Conservation (phyloP, 2,888 invertebrate genomes). For the Phania funesta region DNA sequence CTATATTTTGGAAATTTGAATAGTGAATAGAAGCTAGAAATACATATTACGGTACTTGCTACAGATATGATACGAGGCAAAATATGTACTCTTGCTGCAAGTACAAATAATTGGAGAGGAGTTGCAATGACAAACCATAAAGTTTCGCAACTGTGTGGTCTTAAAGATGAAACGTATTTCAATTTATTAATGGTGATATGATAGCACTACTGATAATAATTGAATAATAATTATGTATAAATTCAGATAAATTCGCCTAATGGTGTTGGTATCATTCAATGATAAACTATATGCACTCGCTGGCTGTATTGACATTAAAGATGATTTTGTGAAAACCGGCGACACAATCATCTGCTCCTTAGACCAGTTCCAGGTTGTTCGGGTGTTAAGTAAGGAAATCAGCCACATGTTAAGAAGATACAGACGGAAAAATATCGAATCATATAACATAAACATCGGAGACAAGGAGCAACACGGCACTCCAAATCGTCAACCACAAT, state of each 20-base stretch:
- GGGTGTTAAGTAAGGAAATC: too few relatives aligned
- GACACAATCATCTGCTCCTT: too few relatives aligned
- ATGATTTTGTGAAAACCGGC: too few relatives aligned
- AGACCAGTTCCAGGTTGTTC: too few relatives aligned
- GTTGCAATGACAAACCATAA: not conserved
- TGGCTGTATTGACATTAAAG: too few relatives aligned
- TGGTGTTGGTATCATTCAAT: not conserved
- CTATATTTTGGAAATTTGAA: slow-evolving; percentile 48
- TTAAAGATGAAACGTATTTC: slow-evolving; percentile 17
- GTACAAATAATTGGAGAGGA: slow-evolving; percentile 58
- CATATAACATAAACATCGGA: too few relatives aligned
- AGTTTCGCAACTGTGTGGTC: slow-evolving; percentile 54
- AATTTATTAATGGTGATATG: slow-evolving; percentile 52
- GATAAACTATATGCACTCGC: too few relatives aligned
- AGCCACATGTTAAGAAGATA: too few relatives aligned
- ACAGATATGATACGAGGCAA: slow-evolving; percentile 62
- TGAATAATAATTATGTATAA: slow-evolving; percentile 20
- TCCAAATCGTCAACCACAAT: too few relatives aligned
- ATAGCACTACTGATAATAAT: slow-evolving; percentile 14
- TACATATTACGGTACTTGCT: slow-evolving; percentile 61
- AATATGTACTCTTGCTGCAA: not conserved
- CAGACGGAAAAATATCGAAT: too few relatives aligned
- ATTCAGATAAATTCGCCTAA: slow-evolving; percentile 33
- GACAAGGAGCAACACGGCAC: too few relatives aligned
- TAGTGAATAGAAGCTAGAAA: slow-evolving; percentile 34